A percentile compares a stretch with the other conserved stretches of the same genome.
Evolutionary conservation across 1,140 invertebrate species (phyloP).

Genomic region (Frieseomelitta varia): DNA sequence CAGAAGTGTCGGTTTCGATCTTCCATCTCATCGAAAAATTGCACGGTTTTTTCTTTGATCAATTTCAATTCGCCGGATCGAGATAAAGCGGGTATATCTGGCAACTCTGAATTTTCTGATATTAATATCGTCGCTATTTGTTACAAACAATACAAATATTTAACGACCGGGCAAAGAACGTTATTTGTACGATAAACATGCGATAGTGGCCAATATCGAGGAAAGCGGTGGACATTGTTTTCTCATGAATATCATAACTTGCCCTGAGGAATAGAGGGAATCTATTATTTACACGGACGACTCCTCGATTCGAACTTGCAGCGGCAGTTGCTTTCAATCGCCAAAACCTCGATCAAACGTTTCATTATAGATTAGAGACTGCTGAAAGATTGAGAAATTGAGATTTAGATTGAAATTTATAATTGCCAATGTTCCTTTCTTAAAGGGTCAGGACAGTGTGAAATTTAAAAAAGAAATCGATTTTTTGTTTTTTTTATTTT

Average conservation of each 20-base stretch:
- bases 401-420: background rate
- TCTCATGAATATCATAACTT: conserved; percentile 27
- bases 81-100: background rate
- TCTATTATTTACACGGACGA: conserved; percentile 15
- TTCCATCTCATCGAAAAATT: conserved; percentile 5
- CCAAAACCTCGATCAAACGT: background rate
- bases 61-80: background rate
- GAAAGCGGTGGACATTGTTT: conserved; percentile 10
- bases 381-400: background rate
- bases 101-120: background rate
- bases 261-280: background rate
- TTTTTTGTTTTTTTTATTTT: too few relatives aligned
- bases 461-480: too few relatives aligned
- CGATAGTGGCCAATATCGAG: conserved; percentile 12
- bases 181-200: conserved; percentile 41
- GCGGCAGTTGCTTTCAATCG: background rate
- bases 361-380: background rate
- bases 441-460: too few relatives aligned
- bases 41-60: background rate
- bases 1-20: background rate
- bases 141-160: conserved; percentile 34
- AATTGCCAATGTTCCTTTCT: background rate
- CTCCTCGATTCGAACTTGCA: background rate
- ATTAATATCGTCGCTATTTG: background rate
- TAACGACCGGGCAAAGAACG: background rate